Percentiles rank a stretch among this genome's conserved stretches.
Conservation (phyloP, 2,888 invertebrate species). For the Dascillus cervinus region DNA sequence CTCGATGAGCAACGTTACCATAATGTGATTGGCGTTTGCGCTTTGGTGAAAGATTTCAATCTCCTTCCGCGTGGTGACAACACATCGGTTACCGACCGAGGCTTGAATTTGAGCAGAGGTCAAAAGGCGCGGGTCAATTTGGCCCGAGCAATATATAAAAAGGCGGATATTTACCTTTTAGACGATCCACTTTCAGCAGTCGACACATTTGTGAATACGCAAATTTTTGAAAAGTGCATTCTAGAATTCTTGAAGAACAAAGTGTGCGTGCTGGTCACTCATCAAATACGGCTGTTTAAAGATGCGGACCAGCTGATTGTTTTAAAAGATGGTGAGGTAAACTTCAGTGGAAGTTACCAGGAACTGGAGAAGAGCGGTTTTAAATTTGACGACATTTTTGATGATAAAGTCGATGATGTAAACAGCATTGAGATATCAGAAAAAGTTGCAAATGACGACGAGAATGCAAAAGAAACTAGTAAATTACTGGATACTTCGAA, state of each 20-base stretch:
- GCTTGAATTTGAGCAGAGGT: constrained; percentile 69
- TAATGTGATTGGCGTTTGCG: constrained; percentile 54
- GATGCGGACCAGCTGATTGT: constrained; percentile 46
- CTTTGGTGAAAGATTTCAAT: constrained; percentile 57
- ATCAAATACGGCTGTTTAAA: constrained; percentile 54
- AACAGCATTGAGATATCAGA: too few species aligned
- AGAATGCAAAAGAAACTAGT: constrained; percentile 4
- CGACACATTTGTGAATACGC: constrained; percentile 62
- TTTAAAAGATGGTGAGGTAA: constrained; percentile 46
- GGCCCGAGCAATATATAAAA: constrained; percentile 62
- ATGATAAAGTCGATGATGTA: constrained; percentile 9
- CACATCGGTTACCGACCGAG: constrained; percentile 70
- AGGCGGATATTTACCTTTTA: constrained; percentile 65
- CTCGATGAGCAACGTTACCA: constrained; percentile 48
- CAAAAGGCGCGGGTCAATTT: constrained; percentile 72
- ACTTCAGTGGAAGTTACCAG: constrained; percentile 54
- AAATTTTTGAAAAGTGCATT: constrained; percentile 63
- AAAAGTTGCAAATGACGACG: not conserved
- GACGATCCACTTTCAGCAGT: constrained; percentile 75
- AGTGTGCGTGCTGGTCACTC: constrained; percentile 55
- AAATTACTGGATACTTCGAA: constrained; percentile 1
- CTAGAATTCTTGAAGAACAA: constrained; percentile 47
- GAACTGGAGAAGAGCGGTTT: constrained; percentile 11
- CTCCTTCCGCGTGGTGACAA: constrained; percentile 64
- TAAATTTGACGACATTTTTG: constrained; percentile 4